Base-by-base conservation (phyloP, 2,888 invertebrate species). In the Mythimna impura region DNA sequence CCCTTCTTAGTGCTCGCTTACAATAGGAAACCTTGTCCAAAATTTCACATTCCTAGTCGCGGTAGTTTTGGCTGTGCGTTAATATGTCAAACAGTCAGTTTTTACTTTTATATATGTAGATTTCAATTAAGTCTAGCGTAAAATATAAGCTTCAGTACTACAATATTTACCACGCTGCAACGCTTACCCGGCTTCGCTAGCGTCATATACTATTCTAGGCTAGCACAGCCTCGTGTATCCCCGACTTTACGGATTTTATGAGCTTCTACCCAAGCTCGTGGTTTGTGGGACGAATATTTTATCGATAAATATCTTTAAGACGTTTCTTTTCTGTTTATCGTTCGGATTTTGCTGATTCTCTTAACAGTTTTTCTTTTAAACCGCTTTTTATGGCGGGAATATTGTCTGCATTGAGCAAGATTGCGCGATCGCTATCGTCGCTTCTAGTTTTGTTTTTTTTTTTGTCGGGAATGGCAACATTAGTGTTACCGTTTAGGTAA, bases 271-370 rank as follows among this genome's bases (percentile, higher is more conserved):
- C 85, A 58, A 78, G 86, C 84, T 89, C 89, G 88, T 89, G 88
- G 90, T 92, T 92, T 89, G 90, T 88, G 89, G 90, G 77, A 86
- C 85, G 94, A 93, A 95, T 95, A 94, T 93, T 94, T 94, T 92
- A 93, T 90, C 91, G 92, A 95, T 94, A 94, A 95, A 95, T 93
- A 94, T 94, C 94, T 93, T 88, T 89, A 92, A 93, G 93, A 92
- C 93, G 86, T 93, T 92, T 92, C 91, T 91, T 91, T 93, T 93
- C 92, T 93, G 93, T 95, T 95, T 95, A 94, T 95, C 91, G 92
- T 93, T 91, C 87, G 91, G 91, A 93, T 94, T 93, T 88, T 89
- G 94, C 95, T 94, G 95, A 95, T 95, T 94, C 92, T 89, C 90
- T 92, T 91, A 93, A 93, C 92, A 89, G 92, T 93, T 93, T 93